Percentiles rank a stretch among this genome's conserved stretches.
phyloP scores from a whole-genome alignment of 2,888 invertebrate species.

The Ligdia adustata region DNA sequence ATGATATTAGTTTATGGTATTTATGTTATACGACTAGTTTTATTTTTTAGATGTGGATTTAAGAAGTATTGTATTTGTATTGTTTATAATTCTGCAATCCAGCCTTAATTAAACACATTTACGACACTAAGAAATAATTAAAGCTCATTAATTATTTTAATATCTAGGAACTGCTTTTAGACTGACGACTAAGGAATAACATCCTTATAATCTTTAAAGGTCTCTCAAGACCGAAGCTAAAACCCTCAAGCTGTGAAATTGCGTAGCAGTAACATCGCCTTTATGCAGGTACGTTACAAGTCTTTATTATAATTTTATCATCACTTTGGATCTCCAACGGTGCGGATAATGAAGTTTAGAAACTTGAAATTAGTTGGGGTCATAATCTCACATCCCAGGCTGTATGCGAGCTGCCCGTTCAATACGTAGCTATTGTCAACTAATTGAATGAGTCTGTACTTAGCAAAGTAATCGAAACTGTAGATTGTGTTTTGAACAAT shows the following conservation, averaged over 20 bases:
- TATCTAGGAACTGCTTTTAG: no score
- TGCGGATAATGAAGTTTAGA: conserved; percentile 74
- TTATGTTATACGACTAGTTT: no score
- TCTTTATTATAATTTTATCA: conserved; percentile 67
- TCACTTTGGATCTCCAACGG: conserved; percentile 69
- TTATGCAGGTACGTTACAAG: conserved; percentile 39
- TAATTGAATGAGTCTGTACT: conserved; percentile 41
- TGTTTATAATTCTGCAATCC: no score
- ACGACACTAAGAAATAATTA: no score
- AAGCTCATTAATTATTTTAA: no score
- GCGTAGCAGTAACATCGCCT: conserved; percentile 23
- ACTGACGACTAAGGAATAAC: no score
- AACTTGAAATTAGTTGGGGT: conserved; percentile 76
- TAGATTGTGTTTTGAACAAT: conserved; percentile 24
- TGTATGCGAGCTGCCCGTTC: conserved; percentile 42
- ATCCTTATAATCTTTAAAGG: no score
- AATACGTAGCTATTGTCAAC: conserved; percentile 40
- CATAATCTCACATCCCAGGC: conserved; percentile 64
- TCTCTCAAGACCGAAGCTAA: no score
- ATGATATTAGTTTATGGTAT: no score
- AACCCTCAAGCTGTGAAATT: conserved; percentile 33
- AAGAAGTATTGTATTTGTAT: no score
- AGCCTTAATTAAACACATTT: no score
- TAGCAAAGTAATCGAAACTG: conserved; percentile 28
- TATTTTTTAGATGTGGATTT: no score